Percentiles rank a stretch among this genome's conserved stretches.
Evolutionary conservation across 30 jellyfish, hydroid and myxozoan species (phyloP).

Genomic region (Chrysaora quinquecirrha): DNA sequence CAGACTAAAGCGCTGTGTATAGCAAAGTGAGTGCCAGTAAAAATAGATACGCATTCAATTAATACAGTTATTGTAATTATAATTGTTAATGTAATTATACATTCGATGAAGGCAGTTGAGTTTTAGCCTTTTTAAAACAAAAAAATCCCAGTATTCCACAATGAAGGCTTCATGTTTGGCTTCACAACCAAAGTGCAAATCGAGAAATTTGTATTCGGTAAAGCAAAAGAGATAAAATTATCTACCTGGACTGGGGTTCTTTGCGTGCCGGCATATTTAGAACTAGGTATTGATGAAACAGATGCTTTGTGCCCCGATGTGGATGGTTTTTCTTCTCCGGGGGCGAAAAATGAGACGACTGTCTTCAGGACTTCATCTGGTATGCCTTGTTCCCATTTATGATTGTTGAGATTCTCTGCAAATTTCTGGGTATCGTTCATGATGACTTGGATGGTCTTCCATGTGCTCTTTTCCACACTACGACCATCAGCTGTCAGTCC

Average conservation of each 20-base stretch:
- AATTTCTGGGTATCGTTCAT: constrained; percentile 84
- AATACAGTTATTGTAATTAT: too few relatives aligned
- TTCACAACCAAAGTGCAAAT: too few relatives aligned
- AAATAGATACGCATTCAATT: too few relatives aligned
- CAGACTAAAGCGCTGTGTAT: too few relatives aligned
- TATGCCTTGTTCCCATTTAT: constrained; percentile 60
- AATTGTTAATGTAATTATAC: too few relatives aligned
- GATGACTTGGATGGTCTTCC: constrained; percentile 84
- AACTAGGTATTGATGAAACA: background rate
- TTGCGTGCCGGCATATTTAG: background rate
- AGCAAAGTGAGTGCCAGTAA: too few relatives aligned
- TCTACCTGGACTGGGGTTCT: constrained; percentile 49
- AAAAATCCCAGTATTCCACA: too few relatives aligned
- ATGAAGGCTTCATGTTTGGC: too few relatives aligned
- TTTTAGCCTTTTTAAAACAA: too few relatives aligned
- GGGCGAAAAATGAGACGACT: constrained; percentile 70
- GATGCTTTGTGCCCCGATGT: constrained; percentile 18
- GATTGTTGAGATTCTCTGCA: constrained; percentile 62
- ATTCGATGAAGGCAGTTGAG: too few relatives aligned
- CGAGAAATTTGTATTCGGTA: too few relatives aligned
- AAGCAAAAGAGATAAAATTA: too few relatives aligned
- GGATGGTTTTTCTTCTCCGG: constrained; percentile 54
- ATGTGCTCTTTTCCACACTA: constrained; percentile 61
- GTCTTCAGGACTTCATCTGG: constrained; percentile 74
- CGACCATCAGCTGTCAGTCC: constrained; percentile 69